phyloP scores from a whole-genome alignment of 2,113 vertebrate genomes.

The Corynorhinus townsendii region DNA sequence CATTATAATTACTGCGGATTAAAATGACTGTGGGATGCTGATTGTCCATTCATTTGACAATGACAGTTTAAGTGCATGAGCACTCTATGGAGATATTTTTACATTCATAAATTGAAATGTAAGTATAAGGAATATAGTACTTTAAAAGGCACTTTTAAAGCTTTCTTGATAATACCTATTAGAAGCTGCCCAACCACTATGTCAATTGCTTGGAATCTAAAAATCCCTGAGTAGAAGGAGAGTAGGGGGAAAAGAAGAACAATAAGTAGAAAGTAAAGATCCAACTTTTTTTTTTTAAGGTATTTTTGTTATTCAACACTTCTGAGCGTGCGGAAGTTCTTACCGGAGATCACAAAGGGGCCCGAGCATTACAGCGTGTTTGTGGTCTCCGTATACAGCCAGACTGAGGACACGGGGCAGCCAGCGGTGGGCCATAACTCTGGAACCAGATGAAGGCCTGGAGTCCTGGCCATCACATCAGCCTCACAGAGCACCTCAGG shows the following conservation, averaged over 20 bases:
- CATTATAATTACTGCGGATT: slow-evolving; percentile 33
- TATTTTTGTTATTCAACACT: neutral
- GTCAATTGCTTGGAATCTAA: neutral
- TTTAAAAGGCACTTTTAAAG: slow-evolving; percentile 24
- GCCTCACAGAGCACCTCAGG: neutral
- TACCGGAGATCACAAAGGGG: neutral
- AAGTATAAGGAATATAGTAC: neutral
- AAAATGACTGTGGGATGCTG: slow-evolving; percentile 53
- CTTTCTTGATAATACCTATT: neutral
- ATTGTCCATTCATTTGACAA: slow-evolving; percentile 29
- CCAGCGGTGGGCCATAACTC: neutral
- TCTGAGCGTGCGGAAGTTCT: neutral
- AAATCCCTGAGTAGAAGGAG: slow-evolving; percentile 5
- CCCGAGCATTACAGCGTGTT: neutral
- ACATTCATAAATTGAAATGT: slow-evolving; percentile 34
- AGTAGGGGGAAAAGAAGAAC: neutral
- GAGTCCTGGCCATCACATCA: neutral
- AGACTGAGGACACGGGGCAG: neutral
- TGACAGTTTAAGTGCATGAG: slow-evolving; percentile 40
- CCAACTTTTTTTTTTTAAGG: neutral
- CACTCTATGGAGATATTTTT: slow-evolving; percentile 43
- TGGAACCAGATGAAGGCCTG: neutral
- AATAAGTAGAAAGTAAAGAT: neutral
- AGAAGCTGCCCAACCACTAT: neutral
- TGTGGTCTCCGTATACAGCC: neutral